Evolutionary conservation across 2,113 vertebrate genomes (phyloP), one percentile per base, ranked within the genome.

Genomic region (Macquaria australasica): DNA sequence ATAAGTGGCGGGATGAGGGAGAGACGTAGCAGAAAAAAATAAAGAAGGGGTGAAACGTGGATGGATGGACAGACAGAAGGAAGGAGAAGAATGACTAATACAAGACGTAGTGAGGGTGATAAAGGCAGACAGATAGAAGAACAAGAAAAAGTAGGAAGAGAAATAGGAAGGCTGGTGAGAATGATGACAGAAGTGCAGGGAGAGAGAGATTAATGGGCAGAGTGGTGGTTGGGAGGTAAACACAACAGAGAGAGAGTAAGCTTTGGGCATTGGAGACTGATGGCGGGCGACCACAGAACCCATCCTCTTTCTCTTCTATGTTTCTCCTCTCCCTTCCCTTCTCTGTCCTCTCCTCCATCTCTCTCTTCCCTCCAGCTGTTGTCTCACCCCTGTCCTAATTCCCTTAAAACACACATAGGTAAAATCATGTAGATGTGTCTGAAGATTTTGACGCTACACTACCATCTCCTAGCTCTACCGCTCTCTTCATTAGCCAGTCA

Each of bases 401-500:
- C 18, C 31, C 9, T 60, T 69, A 15, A 55, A 56, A 74, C 53
- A 70, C 8, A 62, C 1, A 20, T 41, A 41, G 50, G 8, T 60
- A 39, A 73, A 48, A 50, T 34, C 21, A 15, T 39, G n/a, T 62
- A 14, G 16, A 34, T 21, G 34, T 21, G 23, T 73, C 15, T 60
- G 34, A 64, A 63, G 37, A 56, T 20, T 74, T 66, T 2, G 8
- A 20, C 48, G 28, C 25, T 16, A 1, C 7, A 1, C 34, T 50
- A 21, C n/a, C 37, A 48, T 28, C 41, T 39, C 28, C 18, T 1
- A 53, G 20, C 6, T 21, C 51, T 21, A 8, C 51, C 51, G 73
- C 55, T 79, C 60, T 81, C 60, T 86, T 91, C 84, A 83, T 90
- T 89, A 89, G 73, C 34, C 10, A 79, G 73, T 74, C 73, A 83